Conservation (phyloP, 2,113 vertebrate genomes). For the Myiozetetes cayanensis region DNA sequence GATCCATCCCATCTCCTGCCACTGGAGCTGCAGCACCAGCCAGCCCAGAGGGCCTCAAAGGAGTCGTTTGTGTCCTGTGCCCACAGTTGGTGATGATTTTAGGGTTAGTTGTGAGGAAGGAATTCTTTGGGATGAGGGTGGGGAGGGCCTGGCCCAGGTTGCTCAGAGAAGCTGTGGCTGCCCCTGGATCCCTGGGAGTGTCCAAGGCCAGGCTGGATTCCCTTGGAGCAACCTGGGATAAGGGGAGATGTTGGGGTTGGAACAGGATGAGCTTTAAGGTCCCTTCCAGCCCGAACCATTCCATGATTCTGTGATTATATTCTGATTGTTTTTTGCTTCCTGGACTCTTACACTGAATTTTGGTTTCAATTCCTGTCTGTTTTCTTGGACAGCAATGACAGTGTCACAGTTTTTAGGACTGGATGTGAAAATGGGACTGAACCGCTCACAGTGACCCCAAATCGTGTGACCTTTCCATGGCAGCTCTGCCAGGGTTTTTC, state of each 20-base stretch:
- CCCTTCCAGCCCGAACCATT: neutral
- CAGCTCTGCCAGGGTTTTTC: too few species aligned
- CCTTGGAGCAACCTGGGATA: rapidly evolving
- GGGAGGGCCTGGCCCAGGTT: too few species aligned
- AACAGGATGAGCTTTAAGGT: neutral
- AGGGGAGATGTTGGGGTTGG: rapidly evolving
- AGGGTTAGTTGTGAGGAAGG: neutral
- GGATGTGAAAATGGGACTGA: too few species aligned
- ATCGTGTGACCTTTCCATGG: too few species aligned
- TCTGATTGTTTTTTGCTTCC: too few species aligned
- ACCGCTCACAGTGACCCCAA: too few species aligned
- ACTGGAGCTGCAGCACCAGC: neutral
- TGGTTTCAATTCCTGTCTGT: too few species aligned
- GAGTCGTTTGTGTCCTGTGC: neutral
- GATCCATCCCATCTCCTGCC: neutral
- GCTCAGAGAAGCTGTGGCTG: neutral
- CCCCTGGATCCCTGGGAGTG: too few species aligned
- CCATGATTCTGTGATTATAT: neutral
- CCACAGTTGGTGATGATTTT: neutral
- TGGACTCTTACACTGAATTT: too few species aligned
- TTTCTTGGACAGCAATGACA: too few species aligned
- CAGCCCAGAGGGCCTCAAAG: too few species aligned
- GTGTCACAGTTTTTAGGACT: too few species aligned
- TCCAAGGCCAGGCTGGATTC: neutral
- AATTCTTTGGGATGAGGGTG: neutral